Base-by-base conservation (phyloP, 2,797 vertebrate genomes). In the Microctenopoma stevenorrisi region DNA sequence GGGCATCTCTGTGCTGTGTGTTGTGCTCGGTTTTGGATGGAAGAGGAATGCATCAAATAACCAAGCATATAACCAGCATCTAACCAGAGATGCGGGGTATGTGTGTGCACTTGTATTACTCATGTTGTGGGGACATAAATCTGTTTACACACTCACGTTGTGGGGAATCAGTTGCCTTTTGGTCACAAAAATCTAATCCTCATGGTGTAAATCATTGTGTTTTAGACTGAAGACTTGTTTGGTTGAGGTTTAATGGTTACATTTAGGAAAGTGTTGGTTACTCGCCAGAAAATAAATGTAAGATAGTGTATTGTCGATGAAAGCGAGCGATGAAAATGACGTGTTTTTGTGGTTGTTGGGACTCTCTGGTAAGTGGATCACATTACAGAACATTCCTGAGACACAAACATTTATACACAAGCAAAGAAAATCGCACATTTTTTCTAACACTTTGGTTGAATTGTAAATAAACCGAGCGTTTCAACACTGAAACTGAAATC, bases 331-430 rank as follows among this genome's bases (percentile, higher is more conserved):
- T 42, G 30, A 6, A 33, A 33, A 33, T 33, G 4, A 33, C 1
- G 30, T 33, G 30, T 70, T 64, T 49, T 44, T 81, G 79, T 70
- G 79, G 67, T 68, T 85, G 77, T 81, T 88, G 82, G 84, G 83
- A 51, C 71, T 64, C 59, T 76, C 69, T 74, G 50, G 74, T 48
- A 67, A 73, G 65, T 52, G 74, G 83, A 84, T 90, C 90, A 65
- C 74, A 81, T 90, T 90, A 86, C 86, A 88, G 79, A 77, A 88
- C 85, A 89, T 89, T 87, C 86, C 82, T 79, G 80, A 70, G 63
- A 40, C 71, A 79, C 88, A 85, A 85, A 86, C 85, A 92, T 85
- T 87, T 83, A 88, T 86, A 79, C 74, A 69, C 79, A 84, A 82
- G 80, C 65, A 85, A 87, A 82, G 73, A 68, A 82, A 84, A 78